These are phyloP conservation scores for Idris sp. DNA, from an alignment of 1,140 invertebrate species.

Conservation along the genomic window DNA sequence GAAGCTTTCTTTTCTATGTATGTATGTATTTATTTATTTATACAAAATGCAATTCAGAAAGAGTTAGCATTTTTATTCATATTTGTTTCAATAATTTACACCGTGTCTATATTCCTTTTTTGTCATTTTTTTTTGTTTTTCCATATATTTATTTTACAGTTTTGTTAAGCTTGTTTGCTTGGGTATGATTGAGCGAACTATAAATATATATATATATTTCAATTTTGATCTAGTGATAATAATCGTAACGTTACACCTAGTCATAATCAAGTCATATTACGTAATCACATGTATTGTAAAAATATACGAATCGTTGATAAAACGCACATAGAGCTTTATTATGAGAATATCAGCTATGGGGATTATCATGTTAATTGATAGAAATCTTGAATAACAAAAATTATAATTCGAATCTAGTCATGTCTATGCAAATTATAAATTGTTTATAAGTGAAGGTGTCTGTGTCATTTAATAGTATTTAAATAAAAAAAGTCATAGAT, in stretches of 20 bases:
- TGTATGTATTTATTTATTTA: too few species aligned
- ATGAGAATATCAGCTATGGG: conserved; percentile 14
- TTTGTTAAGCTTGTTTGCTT: neutral
- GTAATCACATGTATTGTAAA: conserved; percentile 40
- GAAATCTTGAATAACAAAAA: conserved; percentile 3
- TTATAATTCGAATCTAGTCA: neutral
- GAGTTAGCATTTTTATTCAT: too few species aligned
- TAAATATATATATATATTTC: neutral
- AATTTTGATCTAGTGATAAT: conserved; percentile 45
- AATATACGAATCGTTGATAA: conserved; percentile 48
- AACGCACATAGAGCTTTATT: conserved; percentile 51
- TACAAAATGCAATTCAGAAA: too few species aligned
- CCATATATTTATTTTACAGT: too few species aligned
- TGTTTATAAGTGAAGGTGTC: neutral
- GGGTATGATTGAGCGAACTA: too few species aligned
- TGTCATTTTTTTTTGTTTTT: too few species aligned
- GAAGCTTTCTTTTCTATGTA: too few species aligned
- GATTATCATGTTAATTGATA: conserved; percentile 18
- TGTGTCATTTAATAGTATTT: neutral
- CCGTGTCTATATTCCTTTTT: too few species aligned
- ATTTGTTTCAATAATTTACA: too few species aligned
- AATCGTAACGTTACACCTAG: conserved; percentile 43
- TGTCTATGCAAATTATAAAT: neutral
- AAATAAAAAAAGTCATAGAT: too few species aligned
- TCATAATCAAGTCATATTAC: conserved; percentile 47